Base-by-base conservation (phyloP, 2,113 vertebrate genomes). In the Tupaia chinensis region DNA sequence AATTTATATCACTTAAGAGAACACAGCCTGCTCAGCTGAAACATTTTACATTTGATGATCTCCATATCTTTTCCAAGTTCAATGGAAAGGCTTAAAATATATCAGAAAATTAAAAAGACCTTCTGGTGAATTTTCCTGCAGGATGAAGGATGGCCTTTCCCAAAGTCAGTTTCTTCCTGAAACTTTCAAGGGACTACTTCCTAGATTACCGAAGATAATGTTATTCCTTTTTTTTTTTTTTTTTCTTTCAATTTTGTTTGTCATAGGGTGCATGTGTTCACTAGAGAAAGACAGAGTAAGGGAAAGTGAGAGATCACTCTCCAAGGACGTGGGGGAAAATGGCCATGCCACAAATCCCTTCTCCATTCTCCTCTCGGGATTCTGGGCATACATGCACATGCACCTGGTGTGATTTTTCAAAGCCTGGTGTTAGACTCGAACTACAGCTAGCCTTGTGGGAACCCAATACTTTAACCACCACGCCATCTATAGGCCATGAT, bases 1-100 rank as follows among this genome's bases (percentile, higher is more conserved):
- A 84, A 95, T 90, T 96, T 87, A 84, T 73, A 92, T 93, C 72
- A 70, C 87, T 94, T 95, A 97, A 90, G 14, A 32, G 79, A 81
- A 83, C 9, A 53, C 32, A 94, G 27, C 72, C 61, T 68, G 85
- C 81, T 96, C 92, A 82, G 81, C 81, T 56, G 86, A 91, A 94
- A 80, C 63, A 56, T 82, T 93, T 90, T 66, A 70, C 9, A 32
- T 68, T 90, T 80, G 93, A 95, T 88, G 79, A 88, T 93, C 85
- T 93, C 89, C 68, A 20, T 91, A 66, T 66, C 32, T 87, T 77
- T 82, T 61, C 72, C 72, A 77, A 80, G 76, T 84, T 76, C 65
- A 90, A 53, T 61, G 78, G 66, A 60, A 78, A 16, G 81, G 68
- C 61, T 94, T 72, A 88, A 93, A 92, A 95, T 95, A 88, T 7